Evolutionary conservation across 92 coral and sea anemone genomes (phyloP), one percentile per base, ranked within the genome.

Genomic region (Heteractis magnifica): DNA sequence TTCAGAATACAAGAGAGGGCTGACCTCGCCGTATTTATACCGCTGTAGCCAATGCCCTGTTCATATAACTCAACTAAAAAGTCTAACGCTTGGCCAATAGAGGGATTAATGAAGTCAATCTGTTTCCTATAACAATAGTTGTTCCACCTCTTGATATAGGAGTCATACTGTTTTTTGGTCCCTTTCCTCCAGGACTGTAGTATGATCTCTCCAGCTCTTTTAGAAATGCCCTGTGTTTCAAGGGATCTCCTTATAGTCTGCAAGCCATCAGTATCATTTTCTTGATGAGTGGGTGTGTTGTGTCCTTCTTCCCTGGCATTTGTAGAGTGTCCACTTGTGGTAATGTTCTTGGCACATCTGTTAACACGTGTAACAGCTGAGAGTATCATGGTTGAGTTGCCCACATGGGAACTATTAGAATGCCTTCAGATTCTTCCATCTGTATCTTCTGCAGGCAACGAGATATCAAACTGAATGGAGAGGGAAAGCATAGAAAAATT

Each of bases 371-470:
- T 62, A 80, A 23, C 78, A 86, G 84, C 78, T 86, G 80, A 4
- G 85, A 74, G 81, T 86, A 81, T 84, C 84, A 86, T 20, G 83
- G 78, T 74, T 84, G 86, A 48, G 87, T 79, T 52, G 76, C 90
- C 90, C 84, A 15, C 76, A 5, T 55, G 92, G 89, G 59, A 86
- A 59, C 65, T 59, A 59, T 59, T 59, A 59, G 21, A 59, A 86
- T 49, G 72, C 89, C 88, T 81, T 82, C 72, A n/a, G 87, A 59
- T 12, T 59, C n/a, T 19, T 59, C 65, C 65, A 59, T 59, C n/a
- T 59, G 65, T 14, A 59, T 59, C 65, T 59, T 59, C 65, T 59
- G 65, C 65, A 59, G 65, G 65, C 65, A 59, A 59, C 65, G 65
- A 59, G 65, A 59, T 59, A 59, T 59, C 16, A 59, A 59, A 59